These are phyloP conservation scores for Drosophila lini DNA, from an alignment of 1,140 invertebrate genomes.

Conservation along the genomic window DNA sequence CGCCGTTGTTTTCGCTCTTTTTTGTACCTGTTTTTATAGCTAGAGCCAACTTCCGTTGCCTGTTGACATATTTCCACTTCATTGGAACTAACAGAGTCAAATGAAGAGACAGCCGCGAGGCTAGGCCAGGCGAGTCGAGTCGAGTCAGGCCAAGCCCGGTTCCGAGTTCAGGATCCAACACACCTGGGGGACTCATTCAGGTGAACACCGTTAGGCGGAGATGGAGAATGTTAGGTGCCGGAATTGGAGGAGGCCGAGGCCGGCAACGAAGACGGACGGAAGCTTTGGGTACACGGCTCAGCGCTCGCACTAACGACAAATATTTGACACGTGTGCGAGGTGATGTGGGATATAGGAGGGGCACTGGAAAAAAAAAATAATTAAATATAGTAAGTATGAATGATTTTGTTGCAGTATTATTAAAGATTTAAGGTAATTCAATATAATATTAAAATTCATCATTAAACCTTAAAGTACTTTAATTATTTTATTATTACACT, in stretches of 20 bases:
- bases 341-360: not conserved
- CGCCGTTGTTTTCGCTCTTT: conserved; percentile 32
- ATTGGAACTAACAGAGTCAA: conserved; percentile 74
- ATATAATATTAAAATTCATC: too few species aligned
- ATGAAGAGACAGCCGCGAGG: conserved; percentile 72
- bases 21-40: conserved; percentile 47
- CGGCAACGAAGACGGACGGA: conserved; percentile 39
- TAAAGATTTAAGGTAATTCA: too few species aligned
- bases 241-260: conserved; percentile 3
- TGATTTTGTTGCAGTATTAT: too few species aligned
- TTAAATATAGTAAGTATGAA: too few species aligned
- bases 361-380: not conserved
- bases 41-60: conserved; percentile 75
- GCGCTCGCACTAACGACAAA: conserved; percentile 67
- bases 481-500: too few species aligned
- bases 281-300: conserved; percentile 40
- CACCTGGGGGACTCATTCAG: conserved; percentile 62
- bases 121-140: conserved; percentile 32
- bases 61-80: conserved; percentile 83
- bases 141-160: conserved; percentile 8
- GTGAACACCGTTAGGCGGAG: conserved; percentile 29
- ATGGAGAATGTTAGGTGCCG: not conserved
- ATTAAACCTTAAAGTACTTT: too few species aligned
- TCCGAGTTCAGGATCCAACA: conserved; percentile 21
- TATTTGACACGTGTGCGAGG: conserved; percentile 64